phyloP scores from a whole-genome alignment of 2,113 vertebrate species.

The Mola mola region DNA sequence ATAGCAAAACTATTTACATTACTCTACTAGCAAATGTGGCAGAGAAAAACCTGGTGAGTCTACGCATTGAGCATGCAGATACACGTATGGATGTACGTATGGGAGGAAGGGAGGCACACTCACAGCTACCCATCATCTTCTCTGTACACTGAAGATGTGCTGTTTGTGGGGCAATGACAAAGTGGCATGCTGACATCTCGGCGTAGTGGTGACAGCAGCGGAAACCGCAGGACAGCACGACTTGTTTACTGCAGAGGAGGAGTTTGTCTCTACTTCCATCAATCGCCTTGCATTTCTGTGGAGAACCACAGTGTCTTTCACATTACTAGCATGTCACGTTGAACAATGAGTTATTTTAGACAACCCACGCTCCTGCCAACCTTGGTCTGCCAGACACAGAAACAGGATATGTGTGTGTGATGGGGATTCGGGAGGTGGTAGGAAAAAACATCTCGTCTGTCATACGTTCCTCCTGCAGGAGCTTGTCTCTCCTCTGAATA shows the following conservation, averaged over 20 bases:
- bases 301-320: conserved; percentile 44
- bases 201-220: conserved; percentile 42
- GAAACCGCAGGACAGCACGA: conserved; percentile 45
- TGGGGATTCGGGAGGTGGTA: conserved; percentile 32
- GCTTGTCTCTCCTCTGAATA: conserved; percentile 18
- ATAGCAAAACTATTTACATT: too few relatives aligned
- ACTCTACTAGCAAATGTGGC: too few relatives aligned
- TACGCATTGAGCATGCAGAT: conserved; percentile 10
- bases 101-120: neutral
- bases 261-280: conserved; percentile 52
- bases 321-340: conserved; percentile 44
- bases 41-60: neutral
- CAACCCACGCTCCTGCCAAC: conserved; percentile 35
- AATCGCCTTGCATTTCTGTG: conserved; percentile 20
- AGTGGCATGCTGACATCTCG: conserved; percentile 40
- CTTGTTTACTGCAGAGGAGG: conserved; percentile 57
- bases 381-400: conserved; percentile 21
- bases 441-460: conserved; percentile 47
- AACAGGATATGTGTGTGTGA: conserved; percentile 24
- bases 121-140: conserved; percentile 29
- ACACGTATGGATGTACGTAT: conserved; percentile 1
- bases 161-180: conserved; percentile 43
- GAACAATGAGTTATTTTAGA: conserved; percentile 65
- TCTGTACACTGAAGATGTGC: conserved; percentile 35
- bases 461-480: conserved; percentile 30